Evolutionary conservation across 2,888 invertebrate genomes (phyloP).

Genomic region (Ernsta delagoae): DNA sequence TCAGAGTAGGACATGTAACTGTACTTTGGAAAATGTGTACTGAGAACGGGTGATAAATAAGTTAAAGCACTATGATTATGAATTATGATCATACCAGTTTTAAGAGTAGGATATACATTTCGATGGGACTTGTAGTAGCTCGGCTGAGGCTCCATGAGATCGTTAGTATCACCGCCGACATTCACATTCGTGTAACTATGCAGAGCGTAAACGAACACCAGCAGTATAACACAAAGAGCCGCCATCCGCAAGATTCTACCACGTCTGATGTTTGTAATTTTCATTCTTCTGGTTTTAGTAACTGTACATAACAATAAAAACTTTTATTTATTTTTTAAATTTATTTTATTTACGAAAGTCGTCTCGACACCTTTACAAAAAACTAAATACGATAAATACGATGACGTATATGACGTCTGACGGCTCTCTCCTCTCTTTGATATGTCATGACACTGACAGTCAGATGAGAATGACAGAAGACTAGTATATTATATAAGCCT

Average conservation of each 20-base stretch:
- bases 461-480: too few relatives aligned
- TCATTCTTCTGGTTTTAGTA: constrained; percentile 71
- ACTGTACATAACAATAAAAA: constrained; percentile 51
- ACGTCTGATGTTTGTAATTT: constrained; percentile 85
- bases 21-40: constrained; percentile 39
- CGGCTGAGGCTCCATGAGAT: constrained; percentile 49
- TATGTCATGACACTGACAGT: too few relatives aligned
- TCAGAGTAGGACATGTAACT: constrained; percentile 45
- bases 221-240: constrained; percentile 78
- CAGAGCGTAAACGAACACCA: constrained; percentile 86
- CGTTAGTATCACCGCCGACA: constrained; percentile 50
- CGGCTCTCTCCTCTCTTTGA: too few relatives aligned
- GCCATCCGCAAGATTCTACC: constrained; percentile 85
- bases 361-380: too few relatives aligned
- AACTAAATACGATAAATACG: too few relatives aligned
- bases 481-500: too few relatives aligned
- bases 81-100: constrained; percentile 61
- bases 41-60: neutral
- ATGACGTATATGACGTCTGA: too few relatives aligned
- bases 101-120: constrained; percentile 69
- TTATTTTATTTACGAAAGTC: too few relatives aligned
- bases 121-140: constrained; percentile 64
- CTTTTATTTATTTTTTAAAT: too few relatives aligned
- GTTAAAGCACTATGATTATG: too few relatives aligned
- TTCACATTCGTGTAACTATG: constrained; percentile 83